Evolutionary conservation across 2,797 vertebrate species (phyloP).

Genomic region (Benthosema pterotum): DNA sequence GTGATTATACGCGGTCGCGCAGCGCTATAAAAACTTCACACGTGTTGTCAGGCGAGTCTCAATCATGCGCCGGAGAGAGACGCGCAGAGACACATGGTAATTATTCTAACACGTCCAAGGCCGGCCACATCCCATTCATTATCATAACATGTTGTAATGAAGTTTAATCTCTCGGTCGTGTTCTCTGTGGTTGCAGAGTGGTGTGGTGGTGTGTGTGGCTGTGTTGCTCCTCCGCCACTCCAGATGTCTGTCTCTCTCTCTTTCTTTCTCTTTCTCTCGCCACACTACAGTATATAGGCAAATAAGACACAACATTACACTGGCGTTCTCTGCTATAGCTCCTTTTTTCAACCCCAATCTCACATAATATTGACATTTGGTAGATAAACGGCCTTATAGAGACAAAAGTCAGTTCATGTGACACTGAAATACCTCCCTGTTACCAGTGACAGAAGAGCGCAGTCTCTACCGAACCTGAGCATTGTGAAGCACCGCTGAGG

Average conservation of each 20-base stretch:
- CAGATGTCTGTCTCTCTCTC: constrained; percentile 60
- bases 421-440: too few species aligned
- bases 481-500: too few species aligned
- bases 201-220: constrained; percentile 51
- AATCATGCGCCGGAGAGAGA: constrained; percentile 40
- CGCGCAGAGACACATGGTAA: constrained; percentile 36
- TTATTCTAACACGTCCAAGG: constrained; percentile 68
- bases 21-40: constrained; percentile 25
- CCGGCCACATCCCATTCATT: constrained; percentile 73
- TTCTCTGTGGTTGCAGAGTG: constrained; percentile 71
- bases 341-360: too few species aligned
- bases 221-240: constrained; percentile 57
- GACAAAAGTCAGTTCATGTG: too few species aligned
- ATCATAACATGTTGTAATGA: constrained; percentile 74
- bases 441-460: too few species aligned
- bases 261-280: too few species aligned
- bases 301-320: constrained; percentile 46
- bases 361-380: too few species aligned
- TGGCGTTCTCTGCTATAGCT: constrained; percentile 41
- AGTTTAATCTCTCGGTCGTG: constrained; percentile 74
- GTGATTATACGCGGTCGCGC: not conserved
- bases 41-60: constrained; percentile 57
- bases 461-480: too few species aligned
- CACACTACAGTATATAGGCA: constrained; percentile 26
- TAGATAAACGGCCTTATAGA: too few species aligned